Base-by-base conservation (phyloP, 1,140 invertebrate species). In the Pinna nobilis region DNA sequence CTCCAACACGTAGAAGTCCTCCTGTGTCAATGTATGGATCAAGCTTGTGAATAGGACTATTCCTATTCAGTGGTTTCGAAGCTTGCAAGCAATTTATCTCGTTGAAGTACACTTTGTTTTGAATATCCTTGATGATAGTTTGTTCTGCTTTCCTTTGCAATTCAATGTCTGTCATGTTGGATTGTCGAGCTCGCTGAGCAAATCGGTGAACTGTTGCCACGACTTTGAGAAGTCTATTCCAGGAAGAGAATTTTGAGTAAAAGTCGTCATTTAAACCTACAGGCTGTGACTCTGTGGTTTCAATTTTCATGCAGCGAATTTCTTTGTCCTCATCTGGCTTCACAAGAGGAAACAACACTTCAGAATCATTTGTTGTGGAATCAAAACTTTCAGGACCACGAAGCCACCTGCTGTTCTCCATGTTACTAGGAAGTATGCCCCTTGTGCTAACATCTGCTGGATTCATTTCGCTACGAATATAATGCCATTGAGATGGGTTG, bases 381-480 rank as follows among this genome's bases (percentile, higher is more conserved):
- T n/a, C n/a, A n/a, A 44, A 6, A 18, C 25, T 11, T 3, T 28
- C 20, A 7, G 49, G 51, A n/a, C 63, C 53, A 30, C 7, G 5
- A 25, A 70, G 39, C 67, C 67, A 70, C 15, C 20, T 15, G 61
- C 57, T 70, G 3, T 33, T 33, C 15, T 61, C 30, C 4, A 70
- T 15, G 32, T 63, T 30, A 5, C 11, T 20, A 20, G 67, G 37
- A 20, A 5, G 18, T 15, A 76, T 51, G 6, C 57, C 47, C 18
- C 68, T 64, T 18, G 74, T 70, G 15, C 65, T 68, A 18, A 37
- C 25, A 49, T 76, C 67, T 30, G 74, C 74, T 70, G 72, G 72
- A 50, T 74, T 74, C 23, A 32, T 47, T 6, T 64, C 28, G n/a
- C 33, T 63, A 28, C 33, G 41, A 6, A 74, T 37, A 32, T 69